These are phyloP conservation scores for Gymnopithys bicolor DNA, from an alignment of 2,797 vertebrate genomes.

Conservation along the genomic window DNA sequence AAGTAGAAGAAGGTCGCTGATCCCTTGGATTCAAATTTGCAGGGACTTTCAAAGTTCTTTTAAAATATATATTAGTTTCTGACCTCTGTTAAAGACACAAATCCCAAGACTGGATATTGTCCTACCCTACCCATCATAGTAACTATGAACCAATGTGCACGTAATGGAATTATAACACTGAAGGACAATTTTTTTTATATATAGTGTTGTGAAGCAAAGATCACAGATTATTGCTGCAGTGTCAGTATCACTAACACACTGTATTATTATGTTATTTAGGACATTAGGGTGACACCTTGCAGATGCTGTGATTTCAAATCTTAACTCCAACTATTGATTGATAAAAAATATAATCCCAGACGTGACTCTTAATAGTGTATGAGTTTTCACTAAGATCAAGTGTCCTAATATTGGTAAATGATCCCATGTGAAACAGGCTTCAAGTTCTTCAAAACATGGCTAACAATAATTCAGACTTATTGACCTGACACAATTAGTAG, in stretches of 20 bases:
- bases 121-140: not conserved
- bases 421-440: not conserved
- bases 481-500: not conserved
- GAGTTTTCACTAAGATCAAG: not conserved
- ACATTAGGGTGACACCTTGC: not conserved
- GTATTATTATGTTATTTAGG: not conserved
- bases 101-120: not conserved
- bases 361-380: not conserved
- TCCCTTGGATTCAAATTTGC: not conserved
- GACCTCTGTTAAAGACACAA: not conserved
- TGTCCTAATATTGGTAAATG: not conserved
- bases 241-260: not conserved
- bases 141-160: fast-evolving
- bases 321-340: not conserved
- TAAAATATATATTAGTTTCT: not conserved
- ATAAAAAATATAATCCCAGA: not conserved
- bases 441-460: not conserved
- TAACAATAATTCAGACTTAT: not conserved
- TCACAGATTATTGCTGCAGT: not conserved
- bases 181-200: not conserved
- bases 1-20: not conserved
- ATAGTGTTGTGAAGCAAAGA: not conserved
- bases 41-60: not conserved
- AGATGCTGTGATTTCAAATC: not conserved
- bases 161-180: not conserved